Evolutionary conservation across 2,113 vertebrate genomes (phyloP).

Genomic region (Nibea albiflora): DNA sequence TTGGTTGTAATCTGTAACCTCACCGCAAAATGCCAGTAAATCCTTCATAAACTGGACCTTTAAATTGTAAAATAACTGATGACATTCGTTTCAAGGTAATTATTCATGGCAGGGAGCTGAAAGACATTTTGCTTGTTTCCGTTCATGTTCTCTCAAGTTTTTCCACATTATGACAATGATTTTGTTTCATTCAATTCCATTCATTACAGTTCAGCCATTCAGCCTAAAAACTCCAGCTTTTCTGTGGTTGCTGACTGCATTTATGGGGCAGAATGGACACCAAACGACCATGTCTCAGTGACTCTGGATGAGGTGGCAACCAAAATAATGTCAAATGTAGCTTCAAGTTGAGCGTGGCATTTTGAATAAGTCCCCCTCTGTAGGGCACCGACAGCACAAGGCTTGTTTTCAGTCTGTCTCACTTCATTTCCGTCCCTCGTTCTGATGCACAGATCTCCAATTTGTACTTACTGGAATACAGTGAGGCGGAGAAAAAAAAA

Average conservation of each 20-base stretch:
- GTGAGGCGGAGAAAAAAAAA: constrained; percentile 29
- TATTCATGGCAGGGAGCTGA: not conserved
- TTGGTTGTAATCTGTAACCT: too few species aligned
- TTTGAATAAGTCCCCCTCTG: constrained; percentile 49
- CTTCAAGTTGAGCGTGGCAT: constrained; percentile 14
- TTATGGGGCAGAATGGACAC: not conserved
- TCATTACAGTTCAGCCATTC: not conserved
- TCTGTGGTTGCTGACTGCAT: not conserved
- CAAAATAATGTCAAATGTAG: constrained; percentile 15
- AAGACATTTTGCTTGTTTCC: not conserved
- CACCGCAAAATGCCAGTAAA: too few species aligned
- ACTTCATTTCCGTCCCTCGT: constrained; percentile 57
- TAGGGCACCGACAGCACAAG: constrained; percentile 30
- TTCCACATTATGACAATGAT: not conserved
- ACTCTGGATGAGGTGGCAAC: not conserved
- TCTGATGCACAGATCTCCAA: constrained; percentile 55
- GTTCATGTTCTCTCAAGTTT: not conserved
- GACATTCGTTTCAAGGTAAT: not conserved
- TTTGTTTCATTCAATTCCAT: not conserved
- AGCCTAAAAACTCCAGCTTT: not conserved
- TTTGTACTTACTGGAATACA: constrained; percentile 70
- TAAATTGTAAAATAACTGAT: not conserved
- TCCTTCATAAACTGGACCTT: too few species aligned
- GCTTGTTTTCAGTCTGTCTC: constrained; percentile 68
- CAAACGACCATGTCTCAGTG: not conserved